Evolutionary conservation across 2,888 invertebrate species (phyloP).

Genomic region (Achlya flavicornis): DNA sequence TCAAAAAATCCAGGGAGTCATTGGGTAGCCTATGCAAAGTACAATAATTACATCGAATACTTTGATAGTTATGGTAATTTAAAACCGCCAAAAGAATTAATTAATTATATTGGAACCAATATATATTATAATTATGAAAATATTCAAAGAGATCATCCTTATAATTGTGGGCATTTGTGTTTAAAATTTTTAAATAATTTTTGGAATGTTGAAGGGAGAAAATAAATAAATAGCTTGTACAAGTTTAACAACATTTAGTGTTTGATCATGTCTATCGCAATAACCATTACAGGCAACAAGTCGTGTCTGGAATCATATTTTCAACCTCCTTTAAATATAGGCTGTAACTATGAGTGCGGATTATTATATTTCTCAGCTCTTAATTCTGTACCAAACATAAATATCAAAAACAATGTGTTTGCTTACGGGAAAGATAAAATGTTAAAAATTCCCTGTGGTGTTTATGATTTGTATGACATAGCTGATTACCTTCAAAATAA

Average conservation of each 20-base stretch:
- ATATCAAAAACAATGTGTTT: background rate
- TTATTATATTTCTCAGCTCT: constrained; percentile 16
- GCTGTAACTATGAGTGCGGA: constrained; percentile 12
- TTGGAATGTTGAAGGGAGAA: constrained; percentile 15
- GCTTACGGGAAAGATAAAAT: too few species aligned
- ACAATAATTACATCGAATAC: constrained; percentile 40
- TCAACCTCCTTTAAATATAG: constrained; percentile 21
- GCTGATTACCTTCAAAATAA: too few species aligned
- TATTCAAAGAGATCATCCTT: constrained; percentile 38
- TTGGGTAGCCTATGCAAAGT: constrained; percentile 54
- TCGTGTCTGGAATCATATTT: constrained; percentile 21
- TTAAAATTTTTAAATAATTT: constrained; percentile 34
- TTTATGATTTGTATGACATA: too few species aligned
- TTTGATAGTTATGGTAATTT: constrained; percentile 58
- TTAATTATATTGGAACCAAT: constrained; percentile 42
- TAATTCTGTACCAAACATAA: constrained; percentile 11
- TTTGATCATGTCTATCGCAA: constrained; percentile 20
- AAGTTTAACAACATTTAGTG: constrained; percentile 11
- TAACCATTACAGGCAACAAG: constrained; percentile 21
- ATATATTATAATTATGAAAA: too few species aligned
- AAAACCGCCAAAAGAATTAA: constrained; percentile 42
- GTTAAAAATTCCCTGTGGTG: too few species aligned
- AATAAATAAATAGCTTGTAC: constrained; percentile 15
- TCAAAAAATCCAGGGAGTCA: constrained; percentile 43
- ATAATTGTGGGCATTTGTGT: constrained; percentile 45